Evolutionary conservation across 2,113 vertebrate genomes (phyloP).

Genomic region (Euleptes europaea): DNA sequence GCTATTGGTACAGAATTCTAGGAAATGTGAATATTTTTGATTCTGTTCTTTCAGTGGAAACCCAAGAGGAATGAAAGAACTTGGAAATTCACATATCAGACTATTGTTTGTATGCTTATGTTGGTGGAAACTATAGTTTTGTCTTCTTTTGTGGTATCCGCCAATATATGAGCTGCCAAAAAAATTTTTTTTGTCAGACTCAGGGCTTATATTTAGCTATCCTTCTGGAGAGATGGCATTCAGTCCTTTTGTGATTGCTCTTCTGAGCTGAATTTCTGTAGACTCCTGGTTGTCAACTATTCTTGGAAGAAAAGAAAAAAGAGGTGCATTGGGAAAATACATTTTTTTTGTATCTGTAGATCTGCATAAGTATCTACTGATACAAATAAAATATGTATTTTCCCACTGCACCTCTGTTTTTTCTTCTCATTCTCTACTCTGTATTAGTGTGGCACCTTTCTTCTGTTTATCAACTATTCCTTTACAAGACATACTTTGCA

Average conservation of each 20-base stretch:
- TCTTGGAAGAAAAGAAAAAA: too few species aligned
- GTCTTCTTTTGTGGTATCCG: not conserved
- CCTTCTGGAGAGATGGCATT: not conserved
- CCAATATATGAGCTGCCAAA: not conserved
- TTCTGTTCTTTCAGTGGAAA: not conserved
- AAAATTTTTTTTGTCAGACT: slow-evolving; percentile 5
- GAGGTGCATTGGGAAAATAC: not conserved
- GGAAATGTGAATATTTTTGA: slow-evolving; percentile 7
- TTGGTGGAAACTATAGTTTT: not conserved
- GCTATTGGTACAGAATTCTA: not conserved
- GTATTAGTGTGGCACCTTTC: too few species aligned
- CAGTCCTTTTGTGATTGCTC: not conserved
- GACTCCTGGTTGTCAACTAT: not conserved
- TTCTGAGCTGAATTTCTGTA: not conserved
- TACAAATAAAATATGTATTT: too few species aligned
- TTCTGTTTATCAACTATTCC: not conserved
- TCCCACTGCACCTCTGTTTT: too few species aligned
- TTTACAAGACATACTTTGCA: not conserved
- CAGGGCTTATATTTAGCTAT: slow-evolving; percentile 3
- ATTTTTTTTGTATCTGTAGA: not conserved
- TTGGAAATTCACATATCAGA: not conserved
- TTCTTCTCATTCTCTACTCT: too few species aligned
- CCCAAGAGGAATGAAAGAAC: not conserved
- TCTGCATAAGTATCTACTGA: not conserved
- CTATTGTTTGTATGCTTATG: slow-evolving; percentile 11